A percentile compares a stretch with the other conserved stretches of the same genome.
These are phyloP conservation scores for Xiphorhynchus erythropygius DNA, from an alignment of 2,797 vertebrate species.

Conservation along the genomic window DNA sequence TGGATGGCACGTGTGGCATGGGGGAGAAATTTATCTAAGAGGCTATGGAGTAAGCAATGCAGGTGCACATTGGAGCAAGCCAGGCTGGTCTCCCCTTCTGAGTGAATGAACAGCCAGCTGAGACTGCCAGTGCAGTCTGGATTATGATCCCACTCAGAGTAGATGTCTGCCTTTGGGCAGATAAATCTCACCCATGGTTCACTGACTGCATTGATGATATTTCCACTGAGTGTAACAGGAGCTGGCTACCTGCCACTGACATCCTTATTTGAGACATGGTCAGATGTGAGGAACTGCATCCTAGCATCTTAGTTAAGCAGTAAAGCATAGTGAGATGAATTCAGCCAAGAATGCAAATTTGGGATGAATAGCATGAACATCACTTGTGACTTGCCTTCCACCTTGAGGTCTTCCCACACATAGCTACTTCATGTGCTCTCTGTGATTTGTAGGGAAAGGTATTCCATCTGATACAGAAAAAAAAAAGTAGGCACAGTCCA, in stretches of 20 bases:
- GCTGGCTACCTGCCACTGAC: fast-evolving
- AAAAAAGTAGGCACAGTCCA: not conserved
- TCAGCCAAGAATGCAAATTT: not conserved
- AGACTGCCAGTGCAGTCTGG: not conserved
- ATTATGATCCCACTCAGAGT: not conserved
- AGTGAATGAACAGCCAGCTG: not conserved
- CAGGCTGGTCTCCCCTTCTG: not conserved
- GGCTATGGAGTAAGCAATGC: not conserved
- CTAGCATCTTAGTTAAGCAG: not conserved
- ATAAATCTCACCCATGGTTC: not conserved
- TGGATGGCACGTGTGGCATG: not conserved
- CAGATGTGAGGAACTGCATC: not conserved
- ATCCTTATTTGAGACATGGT: not conserved
- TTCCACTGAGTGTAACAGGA: fast-evolving
- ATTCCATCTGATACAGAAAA: not conserved
- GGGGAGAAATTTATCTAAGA: not conserved
- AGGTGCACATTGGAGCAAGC: not conserved
- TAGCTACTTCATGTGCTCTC: not conserved
- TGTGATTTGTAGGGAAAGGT: not conserved
- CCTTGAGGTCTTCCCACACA: not conserved
- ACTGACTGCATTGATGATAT: not conserved
- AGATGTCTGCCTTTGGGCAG: not conserved
- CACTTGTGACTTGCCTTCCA: not conserved
- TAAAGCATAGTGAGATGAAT: not conserved
- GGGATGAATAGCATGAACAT: not conserved